Conservation (phyloP, 2,888 invertebrate genomes). For the Tachina lurida region DNA sequence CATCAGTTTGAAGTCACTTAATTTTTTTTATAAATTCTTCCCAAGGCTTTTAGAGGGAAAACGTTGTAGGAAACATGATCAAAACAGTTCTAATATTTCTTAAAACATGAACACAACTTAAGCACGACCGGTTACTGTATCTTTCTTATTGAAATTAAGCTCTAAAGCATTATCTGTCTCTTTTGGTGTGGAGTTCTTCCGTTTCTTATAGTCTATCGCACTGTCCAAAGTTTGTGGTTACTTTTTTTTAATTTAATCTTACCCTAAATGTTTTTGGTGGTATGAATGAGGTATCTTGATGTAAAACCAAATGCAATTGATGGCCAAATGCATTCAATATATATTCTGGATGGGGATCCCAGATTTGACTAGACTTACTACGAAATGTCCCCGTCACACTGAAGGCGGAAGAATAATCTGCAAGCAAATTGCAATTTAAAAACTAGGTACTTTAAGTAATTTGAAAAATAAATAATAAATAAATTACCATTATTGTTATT, state of each 20-base stretch:
- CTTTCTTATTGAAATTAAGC: too few relatives aligned
- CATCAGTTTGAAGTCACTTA: too few relatives aligned
- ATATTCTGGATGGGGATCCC: conserved; percentile 90
- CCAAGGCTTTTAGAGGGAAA: too few relatives aligned
- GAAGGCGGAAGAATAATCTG: conserved; percentile 81
- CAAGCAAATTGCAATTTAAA: neutral
- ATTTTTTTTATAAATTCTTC: too few relatives aligned
- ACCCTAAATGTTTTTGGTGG: conserved; percentile 79
- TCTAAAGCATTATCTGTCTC: too few relatives aligned
- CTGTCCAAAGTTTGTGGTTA: neutral
- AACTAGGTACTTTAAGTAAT: neutral
- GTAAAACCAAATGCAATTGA: conserved; percentile 79
- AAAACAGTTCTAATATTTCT: too few relatives aligned
- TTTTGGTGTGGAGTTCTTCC: neutral
- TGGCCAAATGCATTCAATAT: conserved; percentile 87
- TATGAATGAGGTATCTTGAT: conserved; percentile 81
- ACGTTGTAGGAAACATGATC: too few relatives aligned
- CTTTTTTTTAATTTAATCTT: conserved; percentile 53
- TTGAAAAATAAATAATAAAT: neutral
- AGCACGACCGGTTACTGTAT: too few relatives aligned
- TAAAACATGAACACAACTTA: too few relatives aligned
- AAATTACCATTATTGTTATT: conserved; percentile 68
- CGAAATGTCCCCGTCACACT: conserved; percentile 88
- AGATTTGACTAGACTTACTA: conserved; percentile 85
- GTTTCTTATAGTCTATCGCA: neutral